Conservation (phyloP, 1,140 invertebrate species). For the Drosophila orena region DNA sequence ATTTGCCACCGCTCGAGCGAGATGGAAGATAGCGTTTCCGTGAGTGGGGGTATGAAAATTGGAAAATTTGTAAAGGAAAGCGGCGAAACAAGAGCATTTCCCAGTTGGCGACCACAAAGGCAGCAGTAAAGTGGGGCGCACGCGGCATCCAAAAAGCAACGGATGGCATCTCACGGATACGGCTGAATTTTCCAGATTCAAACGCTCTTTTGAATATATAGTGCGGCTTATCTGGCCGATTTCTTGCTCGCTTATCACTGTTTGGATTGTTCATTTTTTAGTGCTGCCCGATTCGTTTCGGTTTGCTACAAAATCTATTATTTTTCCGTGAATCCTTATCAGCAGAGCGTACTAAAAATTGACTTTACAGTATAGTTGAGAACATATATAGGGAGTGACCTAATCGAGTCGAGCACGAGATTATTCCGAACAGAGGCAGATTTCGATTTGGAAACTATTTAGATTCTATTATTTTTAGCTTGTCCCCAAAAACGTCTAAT, state of each 20-base stretch:
- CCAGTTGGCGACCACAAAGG: constrained; percentile 58
- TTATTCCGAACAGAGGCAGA: constrained; percentile 22
- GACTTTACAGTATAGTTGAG: constrained; percentile 26
- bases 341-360: constrained; percentile 14
- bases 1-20: constrained; percentile 22
- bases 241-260: constrained; percentile 32
- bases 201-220: constrained; percentile 1
- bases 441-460: constrained; percentile 20
- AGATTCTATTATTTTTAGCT: constrained; percentile 63
- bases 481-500: constrained; percentile 4
- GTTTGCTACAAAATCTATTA: constrained; percentile 40
- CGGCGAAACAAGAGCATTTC: constrained; percentile 46
- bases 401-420: constrained; percentile 55
- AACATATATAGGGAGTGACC: constrained; percentile 36
- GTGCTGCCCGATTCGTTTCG: constrained; percentile 24
- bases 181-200: constrained; percentile 20
- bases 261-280: constrained; percentile 20
- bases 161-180: constrained; percentile 22
- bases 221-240: constrained; percentile 51
- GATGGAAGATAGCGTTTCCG: constrained; percentile 14
- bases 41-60: neutral
- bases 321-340: constrained; percentile 41
- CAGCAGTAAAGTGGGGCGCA: constrained; percentile 66
- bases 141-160: constrained; percentile 28
- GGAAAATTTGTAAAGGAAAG: constrained; percentile 46